Base-by-base conservation (phyloP, 2,797 vertebrate genomes). In the Hippopotamyrus pictus region DNA sequence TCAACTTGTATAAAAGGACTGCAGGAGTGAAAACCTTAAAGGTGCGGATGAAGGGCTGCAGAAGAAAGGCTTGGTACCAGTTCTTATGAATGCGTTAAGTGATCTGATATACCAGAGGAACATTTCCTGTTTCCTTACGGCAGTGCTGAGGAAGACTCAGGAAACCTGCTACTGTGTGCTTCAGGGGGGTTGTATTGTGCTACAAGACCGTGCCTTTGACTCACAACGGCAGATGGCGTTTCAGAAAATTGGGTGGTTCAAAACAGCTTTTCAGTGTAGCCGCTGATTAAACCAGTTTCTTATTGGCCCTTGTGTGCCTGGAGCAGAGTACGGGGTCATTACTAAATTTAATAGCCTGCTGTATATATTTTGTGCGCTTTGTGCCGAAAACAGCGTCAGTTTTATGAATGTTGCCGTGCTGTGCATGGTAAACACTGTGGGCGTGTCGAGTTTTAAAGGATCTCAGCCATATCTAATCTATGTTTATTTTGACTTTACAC, bases 61-160 rank as follows among this genome's bases (percentile, higher is more conserved):
- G 22, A 19, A 59, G 51, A 87, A 87, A 59, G 22, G 14, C 19
- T 86, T 57, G n/a, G 50, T 86, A 29, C 51, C 33, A 25, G 25
- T 14, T 85, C 22, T 29, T 50, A 14, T 53, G 83, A 85, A 85
- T 85, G 83, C 12, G 8, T 87, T 59, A 87, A 59, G 53, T 87
- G 51, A 59, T 37, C 50, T 53, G 51, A 86, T 86, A 95, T 95
- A 95, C 90, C 90, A 94, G 89, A 89, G 90, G 91, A 94, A 94
- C 94, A 94, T 94, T 94, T 93, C 94, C 94, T 51, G 54, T 33
- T 53, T 93, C 92, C 90, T 94, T 37, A 73, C 51, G 88, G 48
- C 89, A 87, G 92, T 85, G 48, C 92, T 92, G 94, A 92, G 92
- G 91, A 87, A 91, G 89, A 83, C 37, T 73, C 53, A 25, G 54